phyloP scores from a whole-genome alignment of 2,888 invertebrate genomes.

The Dolomedes plantarius region DNA sequence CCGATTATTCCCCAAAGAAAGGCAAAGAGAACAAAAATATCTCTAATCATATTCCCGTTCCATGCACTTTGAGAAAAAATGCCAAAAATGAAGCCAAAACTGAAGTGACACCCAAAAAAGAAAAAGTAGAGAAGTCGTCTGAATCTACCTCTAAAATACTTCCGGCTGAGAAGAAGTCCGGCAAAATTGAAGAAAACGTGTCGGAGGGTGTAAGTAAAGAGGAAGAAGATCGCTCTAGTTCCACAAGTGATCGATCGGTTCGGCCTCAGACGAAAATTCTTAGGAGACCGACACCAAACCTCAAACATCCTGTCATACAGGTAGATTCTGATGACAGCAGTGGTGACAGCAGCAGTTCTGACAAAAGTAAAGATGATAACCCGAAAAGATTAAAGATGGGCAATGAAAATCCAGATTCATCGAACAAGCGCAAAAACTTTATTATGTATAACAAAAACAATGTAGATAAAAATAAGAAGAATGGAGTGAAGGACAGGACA shows the following conservation, averaged over 20 bases:
- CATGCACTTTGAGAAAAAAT: conserved; percentile 26
- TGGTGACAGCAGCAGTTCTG: conserved; percentile 43
- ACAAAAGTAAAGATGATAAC: conserved; percentile 61
- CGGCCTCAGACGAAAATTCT: conserved; percentile 73
- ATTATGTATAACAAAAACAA: conserved; percentile 68
- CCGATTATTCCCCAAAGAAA: conserved; percentile 53
- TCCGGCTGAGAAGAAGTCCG: not conserved
- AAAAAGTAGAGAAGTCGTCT: not conserved
- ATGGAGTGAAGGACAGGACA: conserved; percentile 33
- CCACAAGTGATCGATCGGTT: conserved; percentile 55
- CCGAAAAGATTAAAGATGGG: conserved; percentile 57
- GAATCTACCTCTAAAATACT: no score
- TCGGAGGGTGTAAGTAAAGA: not conserved
- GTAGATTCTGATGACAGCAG: conserved; percentile 59
- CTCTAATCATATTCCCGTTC: conserved; percentile 46
- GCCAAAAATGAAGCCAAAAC: conserved; percentile 48
- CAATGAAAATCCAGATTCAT: not conserved
- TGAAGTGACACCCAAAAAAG: conserved; percentile 1
- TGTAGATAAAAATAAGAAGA: conserved; percentile 61
- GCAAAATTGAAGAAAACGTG: not conserved
- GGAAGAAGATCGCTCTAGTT: conserved; percentile 2
- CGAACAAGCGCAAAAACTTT: conserved; percentile 55
- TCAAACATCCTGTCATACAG: conserved; percentile 72
- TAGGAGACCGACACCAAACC: conserved; percentile 71
- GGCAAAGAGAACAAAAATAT: conserved; percentile 64